Conservation (phyloP, 2,888 invertebrate genomes). For the Fragum fragum region DNA sequence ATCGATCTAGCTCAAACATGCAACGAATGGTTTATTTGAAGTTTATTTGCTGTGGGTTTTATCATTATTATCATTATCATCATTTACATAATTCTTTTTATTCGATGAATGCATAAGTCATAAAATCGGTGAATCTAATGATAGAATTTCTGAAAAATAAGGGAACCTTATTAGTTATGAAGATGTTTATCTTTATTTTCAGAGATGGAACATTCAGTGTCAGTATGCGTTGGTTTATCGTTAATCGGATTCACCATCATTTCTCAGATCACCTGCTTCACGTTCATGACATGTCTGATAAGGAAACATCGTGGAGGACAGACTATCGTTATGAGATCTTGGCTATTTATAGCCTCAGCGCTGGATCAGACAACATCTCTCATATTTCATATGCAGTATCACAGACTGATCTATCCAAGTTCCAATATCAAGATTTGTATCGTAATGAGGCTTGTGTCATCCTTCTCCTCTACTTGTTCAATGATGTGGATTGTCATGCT, state of each 20-base stretch:
- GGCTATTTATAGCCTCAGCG: conserved; percentile 45
- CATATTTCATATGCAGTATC: conserved; percentile 48
- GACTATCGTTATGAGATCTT: conserved; percentile 36
- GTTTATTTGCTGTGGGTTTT: too few relatives aligned
- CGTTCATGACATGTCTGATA: conserved; percentile 29
- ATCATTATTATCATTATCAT: too few relatives aligned
- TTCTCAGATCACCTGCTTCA: conserved; percentile 32
- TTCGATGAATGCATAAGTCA: too few relatives aligned
- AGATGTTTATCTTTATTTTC: not conserved
- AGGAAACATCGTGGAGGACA: conserved; percentile 36
- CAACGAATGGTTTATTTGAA: too few relatives aligned
- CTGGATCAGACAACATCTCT: conserved; percentile 45
- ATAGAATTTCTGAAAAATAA: too few relatives aligned
- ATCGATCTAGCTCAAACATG: too few relatives aligned
- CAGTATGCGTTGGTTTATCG: conserved; percentile 16
- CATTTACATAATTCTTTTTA: too few relatives aligned
- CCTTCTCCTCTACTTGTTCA: conserved; percentile 38
- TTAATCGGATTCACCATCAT: conserved; percentile 22
- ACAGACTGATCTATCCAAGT: conserved; percentile 22
- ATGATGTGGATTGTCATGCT: conserved; percentile 54
- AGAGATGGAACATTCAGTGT: conserved; percentile 6
- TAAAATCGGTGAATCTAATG: too few relatives aligned
- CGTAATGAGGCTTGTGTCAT: conserved; percentile 37
- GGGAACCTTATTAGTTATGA: too few relatives aligned
- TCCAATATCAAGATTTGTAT: conserved; percentile 34